These are phyloP conservation scores for Dermochelys coriacea DNA, from an alignment of 2,797 vertebrate species.

Conservation along the genomic window DNA sequence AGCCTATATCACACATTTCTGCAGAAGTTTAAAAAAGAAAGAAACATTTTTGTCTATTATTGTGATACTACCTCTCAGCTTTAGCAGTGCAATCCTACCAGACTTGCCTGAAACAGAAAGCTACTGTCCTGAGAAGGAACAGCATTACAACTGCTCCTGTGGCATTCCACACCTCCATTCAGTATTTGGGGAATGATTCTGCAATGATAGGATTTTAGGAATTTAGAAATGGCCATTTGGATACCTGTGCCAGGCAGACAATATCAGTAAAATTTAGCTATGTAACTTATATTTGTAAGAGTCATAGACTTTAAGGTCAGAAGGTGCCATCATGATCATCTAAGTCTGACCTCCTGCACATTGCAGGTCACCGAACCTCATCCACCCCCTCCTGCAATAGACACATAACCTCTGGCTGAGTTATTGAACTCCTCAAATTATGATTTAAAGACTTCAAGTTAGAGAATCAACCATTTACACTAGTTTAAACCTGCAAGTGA, in stretches of 20 bases:
- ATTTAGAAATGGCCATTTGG: neutral
- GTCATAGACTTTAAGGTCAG: neutral
- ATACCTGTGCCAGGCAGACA: neutral
- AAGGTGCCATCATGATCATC: neutral
- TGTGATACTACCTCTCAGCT: neutral
- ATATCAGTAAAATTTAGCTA: neutral
- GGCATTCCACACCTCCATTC: neutral
- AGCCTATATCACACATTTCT: neutral
- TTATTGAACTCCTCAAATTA: neutral
- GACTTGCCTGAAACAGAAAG: neutral
- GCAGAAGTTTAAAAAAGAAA: neutral
- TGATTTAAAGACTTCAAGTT: neutral
- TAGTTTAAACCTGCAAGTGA: neutral
- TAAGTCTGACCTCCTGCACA: neutral
- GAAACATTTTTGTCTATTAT: neutral
- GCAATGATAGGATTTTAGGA: rapidly evolving
- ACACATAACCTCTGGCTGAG: neutral
- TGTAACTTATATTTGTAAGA: neutral
- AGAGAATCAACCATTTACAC: neutral
- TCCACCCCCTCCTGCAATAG: neutral
- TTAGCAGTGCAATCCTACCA: neutral
- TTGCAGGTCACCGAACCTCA: neutral
- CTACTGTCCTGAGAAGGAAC: neutral
- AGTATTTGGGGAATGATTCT: neutral
- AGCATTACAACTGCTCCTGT: neutral